phyloP scores from a whole-genome alignment of 2,797 vertebrate species.

The Cyprinodon diabolis region DNA sequence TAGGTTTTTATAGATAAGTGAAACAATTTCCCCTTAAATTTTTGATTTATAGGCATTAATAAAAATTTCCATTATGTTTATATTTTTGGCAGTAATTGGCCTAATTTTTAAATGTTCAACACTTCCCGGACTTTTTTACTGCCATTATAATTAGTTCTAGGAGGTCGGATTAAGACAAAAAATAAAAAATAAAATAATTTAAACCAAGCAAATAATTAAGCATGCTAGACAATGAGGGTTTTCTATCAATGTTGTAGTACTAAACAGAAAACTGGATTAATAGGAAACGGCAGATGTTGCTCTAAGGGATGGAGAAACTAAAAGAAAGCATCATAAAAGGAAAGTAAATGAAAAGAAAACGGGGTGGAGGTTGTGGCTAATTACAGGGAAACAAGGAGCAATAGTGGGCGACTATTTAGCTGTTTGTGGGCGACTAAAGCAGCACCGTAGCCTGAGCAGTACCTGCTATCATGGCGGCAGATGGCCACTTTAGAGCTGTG shows the following conservation, averaged over 20 bases:
- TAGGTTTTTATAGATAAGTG: too few species aligned
- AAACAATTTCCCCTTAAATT: too few species aligned
- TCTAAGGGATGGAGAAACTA: background rate
- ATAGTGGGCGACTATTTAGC: constrained; percentile 21
- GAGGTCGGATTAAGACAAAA: background rate
- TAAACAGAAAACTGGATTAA: background rate
- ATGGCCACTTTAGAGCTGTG: constrained; percentile 70
- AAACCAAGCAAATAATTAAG: background rate
- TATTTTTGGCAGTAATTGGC: too few species aligned
- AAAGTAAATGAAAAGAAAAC: constrained; percentile 1
- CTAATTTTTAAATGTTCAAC: too few species aligned
- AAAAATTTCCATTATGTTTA: too few species aligned
- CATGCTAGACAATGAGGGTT: background rate
- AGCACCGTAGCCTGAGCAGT: constrained; percentile 20
- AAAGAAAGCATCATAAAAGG: constrained; percentile 14
- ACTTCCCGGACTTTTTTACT: background rate
- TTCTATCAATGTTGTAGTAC: background rate
- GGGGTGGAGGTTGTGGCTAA: constrained; percentile 20
- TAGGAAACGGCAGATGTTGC: constrained; percentile 34
- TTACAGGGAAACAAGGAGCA: constrained; percentile 23
- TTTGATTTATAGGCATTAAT: too few species aligned
- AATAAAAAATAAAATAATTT: background rate
- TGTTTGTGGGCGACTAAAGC: constrained; percentile 23
- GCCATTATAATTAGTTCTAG: background rate
- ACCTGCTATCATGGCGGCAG: constrained; percentile 65